phyloP scores from a whole-genome alignment of 2,888 invertebrate species.

The Drosophila basisetae region DNA sequence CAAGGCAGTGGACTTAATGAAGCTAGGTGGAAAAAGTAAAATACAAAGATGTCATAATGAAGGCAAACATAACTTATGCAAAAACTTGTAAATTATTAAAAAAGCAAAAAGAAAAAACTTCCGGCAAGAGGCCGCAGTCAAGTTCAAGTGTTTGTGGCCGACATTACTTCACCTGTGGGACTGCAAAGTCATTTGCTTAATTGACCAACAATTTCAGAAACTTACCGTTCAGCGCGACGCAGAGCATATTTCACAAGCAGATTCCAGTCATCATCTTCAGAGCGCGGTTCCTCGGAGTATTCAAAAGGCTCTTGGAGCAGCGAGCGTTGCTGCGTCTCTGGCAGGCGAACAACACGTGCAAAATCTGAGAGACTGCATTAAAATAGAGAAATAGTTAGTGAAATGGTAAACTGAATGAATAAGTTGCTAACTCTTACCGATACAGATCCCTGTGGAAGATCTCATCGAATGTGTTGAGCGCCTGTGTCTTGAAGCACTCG shows the following conservation, averaged over 20 bases:
- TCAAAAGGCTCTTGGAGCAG: slow-evolving; percentile 90
- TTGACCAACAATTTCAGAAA: slow-evolving; percentile 32
- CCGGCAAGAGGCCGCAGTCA: slow-evolving; percentile 10
- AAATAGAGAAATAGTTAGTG: neutral
- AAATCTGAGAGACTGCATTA: slow-evolving; percentile 88
- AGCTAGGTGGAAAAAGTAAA: slow-evolving; percentile 85
- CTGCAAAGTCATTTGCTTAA: slow-evolving; percentile 57
- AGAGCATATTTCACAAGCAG: slow-evolving; percentile 91
- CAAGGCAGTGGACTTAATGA: slow-evolving; percentile 91
- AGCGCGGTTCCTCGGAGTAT: slow-evolving; percentile 89
- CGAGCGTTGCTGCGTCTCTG: slow-evolving; percentile 89
- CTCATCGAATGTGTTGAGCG: slow-evolving; percentile 90
- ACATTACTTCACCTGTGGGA: slow-evolving; percentile 54
- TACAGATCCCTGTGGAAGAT: slow-evolving; percentile 90
- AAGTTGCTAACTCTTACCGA: slow-evolving; percentile 69
- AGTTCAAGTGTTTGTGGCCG: slow-evolving; percentile 41
- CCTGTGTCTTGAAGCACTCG: slow-evolving; percentile 94
- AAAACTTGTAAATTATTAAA: slow-evolving; percentile 27
- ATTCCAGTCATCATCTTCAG: slow-evolving; percentile 93
- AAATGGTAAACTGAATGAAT: neutral
- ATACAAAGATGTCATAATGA: slow-evolving; percentile 16
- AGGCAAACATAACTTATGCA: slow-evolving; percentile 55
- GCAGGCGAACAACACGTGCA: slow-evolving; percentile 89
- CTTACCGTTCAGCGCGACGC: slow-evolving; percentile 90
- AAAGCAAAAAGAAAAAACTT: slow-evolving; percentile 15